Base-by-base conservation (phyloP, 2,797 vertebrate species). In the Pagetopsis macropterus region DNA sequence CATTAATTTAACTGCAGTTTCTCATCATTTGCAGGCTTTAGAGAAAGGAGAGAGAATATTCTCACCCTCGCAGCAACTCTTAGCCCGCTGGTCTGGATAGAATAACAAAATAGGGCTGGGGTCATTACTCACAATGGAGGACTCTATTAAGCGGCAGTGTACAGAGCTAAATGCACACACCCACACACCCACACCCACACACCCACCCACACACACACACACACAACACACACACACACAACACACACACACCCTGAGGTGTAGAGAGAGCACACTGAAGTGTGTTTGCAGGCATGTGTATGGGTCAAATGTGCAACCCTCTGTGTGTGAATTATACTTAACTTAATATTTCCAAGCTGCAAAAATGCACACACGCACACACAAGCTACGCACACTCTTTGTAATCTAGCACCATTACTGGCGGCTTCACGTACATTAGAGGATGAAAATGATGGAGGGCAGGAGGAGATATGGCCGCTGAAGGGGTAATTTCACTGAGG, bases 371-470 rank as follows among this genome's bases (percentile, higher is more conserved):
- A 52, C 33, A n/a, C 21, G 78, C 45, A 52, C 61, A 63, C 56
- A 77, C 43, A 49, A 67, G 70, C 82, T 51, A 79, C 44, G 59
- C 65, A 4, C 76, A 54, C 80, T 88, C 72, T 90, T 86, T 91
- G 89, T 88, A 91, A 92, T 94, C 84, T 84, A 88, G 86, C 82
- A 84, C 91, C 90, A 93, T 94, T 94, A 93, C 88, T 75, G 79
- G 74, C 84, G 66, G 90, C 88, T 93, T 93, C 91, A 90, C 70
- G 79, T 92, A 90, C 92, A 93, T 94, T 92, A 93, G 87, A 90
- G 82, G 83, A 89, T 76, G 87, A 82, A 88, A 90, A 90, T 87
- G 80, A 88, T 84, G 59, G 84, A 80, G 85, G 78, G 78, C 74
- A 58, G 78, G 57, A 73, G 64, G 71, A 80, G 81, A 80, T 46